Evolutionary conservation across 2,888 invertebrate genomes (phyloP), one percentile per base, ranked within the genome.

Genomic region (Drosophila vallismaia): DNA sequence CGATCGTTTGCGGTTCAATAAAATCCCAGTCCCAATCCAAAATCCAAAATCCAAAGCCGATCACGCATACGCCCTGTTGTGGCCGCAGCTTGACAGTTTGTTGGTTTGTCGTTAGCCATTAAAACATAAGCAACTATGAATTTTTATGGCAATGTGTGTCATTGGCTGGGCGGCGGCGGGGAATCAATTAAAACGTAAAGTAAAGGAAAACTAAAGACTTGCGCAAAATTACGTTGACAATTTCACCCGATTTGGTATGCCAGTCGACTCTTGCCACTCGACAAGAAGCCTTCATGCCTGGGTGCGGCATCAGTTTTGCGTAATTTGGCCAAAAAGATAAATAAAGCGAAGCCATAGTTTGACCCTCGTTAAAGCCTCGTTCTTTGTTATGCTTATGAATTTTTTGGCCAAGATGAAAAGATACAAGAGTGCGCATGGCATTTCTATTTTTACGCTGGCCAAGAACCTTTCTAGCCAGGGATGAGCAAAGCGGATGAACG

Each of bases 171-270:
- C 8, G 44, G 44, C 8, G 44, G 71, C 74, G 86, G 82, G 84
- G 86, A 88, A 89, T 88, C 84, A 84, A 88, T 84, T 86, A 88
- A 73, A 69, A 58, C 59, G 69, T 19, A 19, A 64, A 52, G 56
- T 57, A 60, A 51, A 74, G 71, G 45, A 42, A 51, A 55, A 75
- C 54, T 54, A 33, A 28, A 54, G 26, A 51, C 77, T 84, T 84
- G 83, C 89, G 84, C 71, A 86, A 84, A 84, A 77, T 88, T 84
- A 84, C 84, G 89, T 88, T 82, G 75, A 81, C 82, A 84, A 82
- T 82, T 82, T 82, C 88, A 84, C 88, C 81, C 58, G 55, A 70
- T 62, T 82, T 73, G 79, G 77, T 86, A 83, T 86, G 78, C 57
- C 77, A 66, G 71, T 70, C 69, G 66, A 66, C 58, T 69, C 75